phyloP scores from a whole-genome alignment of 2,888 invertebrate species.

The Andrena chrysosceles region DNA sequence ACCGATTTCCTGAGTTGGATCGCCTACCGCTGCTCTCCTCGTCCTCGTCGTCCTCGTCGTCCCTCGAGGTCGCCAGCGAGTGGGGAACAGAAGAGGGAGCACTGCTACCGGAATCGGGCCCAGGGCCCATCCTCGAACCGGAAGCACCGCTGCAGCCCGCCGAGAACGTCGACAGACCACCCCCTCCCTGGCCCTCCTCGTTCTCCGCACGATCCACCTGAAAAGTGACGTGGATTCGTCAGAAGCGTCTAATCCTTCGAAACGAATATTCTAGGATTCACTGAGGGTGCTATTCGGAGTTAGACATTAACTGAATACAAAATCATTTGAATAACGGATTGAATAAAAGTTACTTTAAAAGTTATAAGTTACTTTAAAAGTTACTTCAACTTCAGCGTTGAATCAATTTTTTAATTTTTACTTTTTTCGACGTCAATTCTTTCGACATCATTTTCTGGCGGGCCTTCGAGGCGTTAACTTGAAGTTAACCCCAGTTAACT shows the following conservation, averaged over 20 bases:
- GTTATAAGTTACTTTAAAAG: too few species aligned
- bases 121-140: slow-evolving; percentile 83
- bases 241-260: neutral
- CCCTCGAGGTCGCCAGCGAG: slow-evolving; percentile 89
- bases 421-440: too few species aligned
- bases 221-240: neutral
- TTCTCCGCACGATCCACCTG: slow-evolving; percentile 84
- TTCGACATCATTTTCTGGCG: too few species aligned
- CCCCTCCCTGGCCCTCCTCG: slow-evolving; percentile 79
- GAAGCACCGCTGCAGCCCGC: slow-evolving; percentile 79
- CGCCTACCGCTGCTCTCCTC: slow-evolving; percentile 85
- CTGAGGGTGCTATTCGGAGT: too few species aligned
- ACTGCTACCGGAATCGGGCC: slow-evolving; percentile 83
- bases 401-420: too few species aligned
- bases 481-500: too few species aligned
- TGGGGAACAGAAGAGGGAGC: slow-evolving; percentile 84
- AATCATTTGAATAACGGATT: too few species aligned
- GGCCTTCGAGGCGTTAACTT: too few species aligned
- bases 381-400: too few species aligned
- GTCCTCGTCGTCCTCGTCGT: slow-evolving; percentile 87
- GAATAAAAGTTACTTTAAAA: too few species aligned
- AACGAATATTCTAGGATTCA: too few species aligned
- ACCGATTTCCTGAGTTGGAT: slow-evolving; percentile 82
- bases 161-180: slow-evolving; percentile 79
- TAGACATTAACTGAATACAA: too few species aligned